These are phyloP conservation scores for Porites lutea DNA, from an alignment of 64 coral and sea anemone genomes.

Conservation along the genomic window DNA sequence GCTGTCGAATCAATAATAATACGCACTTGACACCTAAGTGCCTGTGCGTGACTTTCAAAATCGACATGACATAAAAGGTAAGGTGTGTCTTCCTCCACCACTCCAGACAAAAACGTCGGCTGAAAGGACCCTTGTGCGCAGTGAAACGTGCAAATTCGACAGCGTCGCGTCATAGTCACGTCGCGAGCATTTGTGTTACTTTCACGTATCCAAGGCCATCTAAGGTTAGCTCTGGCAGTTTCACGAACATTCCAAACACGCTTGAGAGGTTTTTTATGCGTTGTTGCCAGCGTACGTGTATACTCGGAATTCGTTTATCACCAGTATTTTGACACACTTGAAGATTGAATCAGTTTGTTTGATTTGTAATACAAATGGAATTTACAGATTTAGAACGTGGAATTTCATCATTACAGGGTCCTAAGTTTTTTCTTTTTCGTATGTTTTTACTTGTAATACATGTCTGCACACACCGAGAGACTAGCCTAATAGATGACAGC, in stretches of 20 bases:
- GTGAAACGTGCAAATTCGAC: not conserved
- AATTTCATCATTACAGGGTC: too few relatives aligned
- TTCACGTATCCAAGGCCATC: not conserved
- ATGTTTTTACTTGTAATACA: too few relatives aligned
- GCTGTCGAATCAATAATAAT: not conserved
- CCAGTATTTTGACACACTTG: too few relatives aligned
- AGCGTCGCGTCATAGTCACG: not conserved
- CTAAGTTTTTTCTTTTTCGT: too few relatives aligned
- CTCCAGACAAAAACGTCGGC: not conserved
- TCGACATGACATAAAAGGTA: not conserved
- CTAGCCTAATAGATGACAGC: too few relatives aligned
- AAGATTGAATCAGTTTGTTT: too few relatives aligned
- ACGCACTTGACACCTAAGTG: not conserved
- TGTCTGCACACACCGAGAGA: too few relatives aligned
- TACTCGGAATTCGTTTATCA: too few relatives aligned
- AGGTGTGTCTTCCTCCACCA: slow-evolving; percentile 9
- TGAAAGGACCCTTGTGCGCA: slow-evolving; percentile 11
- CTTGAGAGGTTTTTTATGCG: not conserved
- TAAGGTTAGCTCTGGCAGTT: not conserved
- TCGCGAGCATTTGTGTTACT: not conserved
- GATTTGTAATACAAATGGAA: too few relatives aligned
- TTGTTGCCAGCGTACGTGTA: too few relatives aligned
- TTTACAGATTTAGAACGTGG: too few relatives aligned
- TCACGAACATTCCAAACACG: slow-evolving; percentile 15
- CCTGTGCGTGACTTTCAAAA: slow-evolving; percentile 27